Evolutionary conservation across 2,888 invertebrate species (phyloP).

Genomic region (Hypolimnas misippus): DNA sequence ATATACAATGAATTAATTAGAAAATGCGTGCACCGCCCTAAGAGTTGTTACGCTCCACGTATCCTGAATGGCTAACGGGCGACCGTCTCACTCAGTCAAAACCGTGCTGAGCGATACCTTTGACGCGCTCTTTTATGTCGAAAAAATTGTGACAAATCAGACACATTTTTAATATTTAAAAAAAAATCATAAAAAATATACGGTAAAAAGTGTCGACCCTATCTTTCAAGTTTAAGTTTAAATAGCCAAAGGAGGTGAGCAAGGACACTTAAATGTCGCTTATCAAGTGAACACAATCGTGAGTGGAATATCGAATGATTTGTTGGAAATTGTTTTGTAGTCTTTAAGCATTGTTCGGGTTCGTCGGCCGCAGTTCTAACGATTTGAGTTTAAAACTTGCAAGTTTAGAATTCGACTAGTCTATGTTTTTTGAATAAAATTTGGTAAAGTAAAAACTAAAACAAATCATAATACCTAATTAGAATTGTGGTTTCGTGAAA

Average conservation of each 20-base stretch:
- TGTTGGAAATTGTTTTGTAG: slow-evolving; percentile 64
- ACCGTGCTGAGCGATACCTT: slow-evolving; percentile 38
- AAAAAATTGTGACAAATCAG: slow-evolving; percentile 15
- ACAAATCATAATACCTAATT: background rate
- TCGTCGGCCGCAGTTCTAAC: slow-evolving; percentile 71
- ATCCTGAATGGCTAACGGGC: slow-evolving; percentile 34
- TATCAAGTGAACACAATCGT: slow-evolving; percentile 63
- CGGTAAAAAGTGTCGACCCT: background rate
- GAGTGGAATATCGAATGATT: slow-evolving; percentile 68
- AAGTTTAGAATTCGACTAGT: slow-evolving; percentile 22
- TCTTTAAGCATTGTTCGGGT: slow-evolving; percentile 77
- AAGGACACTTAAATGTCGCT: slow-evolving; percentile 54
- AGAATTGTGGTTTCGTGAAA: background rate
- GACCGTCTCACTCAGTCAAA: slow-evolving; percentile 44
- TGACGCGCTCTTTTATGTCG: slow-evolving; percentile 39
- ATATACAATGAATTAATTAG: slow-evolving; percentile 19
- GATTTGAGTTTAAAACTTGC: slow-evolving; percentile 23
- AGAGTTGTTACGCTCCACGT: slow-evolving; percentile 76
- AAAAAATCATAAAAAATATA: background rate
- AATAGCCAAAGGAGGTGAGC: slow-evolving; percentile 32
- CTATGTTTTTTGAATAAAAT: slow-evolving; percentile 28
- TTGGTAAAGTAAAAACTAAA: slow-evolving; percentile 7
- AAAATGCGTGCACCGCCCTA: slow-evolving; percentile 62
- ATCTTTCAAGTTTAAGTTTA: slow-evolving; percentile 31
- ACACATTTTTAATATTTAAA: background rate